Percentiles rank a stretch among this genome's conserved stretches.
phyloP scores from a whole-genome alignment of 2,888 invertebrate species.

The Chironomus riparius region DNA sequence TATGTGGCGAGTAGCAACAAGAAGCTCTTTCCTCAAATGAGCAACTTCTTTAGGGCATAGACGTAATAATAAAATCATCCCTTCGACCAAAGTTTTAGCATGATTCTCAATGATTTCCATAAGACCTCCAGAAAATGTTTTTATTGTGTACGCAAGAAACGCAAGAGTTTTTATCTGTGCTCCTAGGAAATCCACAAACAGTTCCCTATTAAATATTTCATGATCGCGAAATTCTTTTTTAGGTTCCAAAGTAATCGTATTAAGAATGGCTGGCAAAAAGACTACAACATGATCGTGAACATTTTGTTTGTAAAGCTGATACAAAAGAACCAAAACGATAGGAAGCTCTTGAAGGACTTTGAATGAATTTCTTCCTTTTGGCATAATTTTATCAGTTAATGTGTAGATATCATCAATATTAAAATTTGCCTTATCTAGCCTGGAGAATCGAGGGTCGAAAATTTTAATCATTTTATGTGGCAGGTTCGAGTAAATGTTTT shows the following conservation, averaged over 20 bases:
- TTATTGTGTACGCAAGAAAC: conserved; percentile 91
- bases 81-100: conserved; percentile 77
- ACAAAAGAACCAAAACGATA: conserved; percentile 95
- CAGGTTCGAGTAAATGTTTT: conserved; percentile 84
- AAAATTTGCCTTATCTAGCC: conserved; percentile 58
- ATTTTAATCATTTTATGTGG: conserved; percentile 87
- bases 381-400: conserved; percentile 81
- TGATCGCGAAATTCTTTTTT: conserved; percentile 67
- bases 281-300: conserved; percentile 93
- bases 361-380: conserved; percentile 82
- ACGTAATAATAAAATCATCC: conserved; percentile 80
- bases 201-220: conserved; percentile 87
- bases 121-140: conserved; percentile 55
- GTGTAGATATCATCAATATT: conserved; percentile 65
- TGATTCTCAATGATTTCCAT: conserved; percentile 75
- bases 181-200: conserved; percentile 98
- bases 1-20: conserved; percentile 93
- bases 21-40: conserved; percentile 82
- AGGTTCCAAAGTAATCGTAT: conserved; percentile 87
- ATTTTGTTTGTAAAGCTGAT: conserved; percentile 90
- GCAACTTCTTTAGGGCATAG: conserved; percentile 94
- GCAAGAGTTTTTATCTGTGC: conserved; percentile 97
- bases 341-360: conserved; percentile 96
- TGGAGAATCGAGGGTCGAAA: conserved; percentile 72
- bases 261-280: conserved; percentile 92